Evolutionary conservation across 2,113 vertebrate genomes (phyloP), one percentile per base, ranked within the genome.

Genomic region (Rhea americana): DNA sequence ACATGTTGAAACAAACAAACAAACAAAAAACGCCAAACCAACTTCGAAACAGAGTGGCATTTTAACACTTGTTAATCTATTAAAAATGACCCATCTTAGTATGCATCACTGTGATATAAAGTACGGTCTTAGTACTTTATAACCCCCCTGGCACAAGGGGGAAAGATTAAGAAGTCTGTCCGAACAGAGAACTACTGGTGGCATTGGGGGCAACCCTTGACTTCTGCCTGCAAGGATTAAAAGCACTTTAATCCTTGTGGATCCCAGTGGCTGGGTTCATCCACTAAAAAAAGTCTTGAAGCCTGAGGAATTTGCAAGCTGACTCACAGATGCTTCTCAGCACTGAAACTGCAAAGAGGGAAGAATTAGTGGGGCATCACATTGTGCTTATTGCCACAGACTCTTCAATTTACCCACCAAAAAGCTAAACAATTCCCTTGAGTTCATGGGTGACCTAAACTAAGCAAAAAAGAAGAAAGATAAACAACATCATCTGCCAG

Each of bases 401-500:
- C 22, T 14, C 25, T 75, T 35, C 35, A 51, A 7, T 16, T 67
- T 28, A 22, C 8, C 35, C 66, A 78, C 43, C 37, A 35, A 68
- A 55, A 10, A 90, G 59, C 61, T 67, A 58, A 92, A 78, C 61
- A 85, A 71, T 20, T 84, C 59, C 28, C n/a, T 59, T 59, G 82
- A 72, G 58, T 45, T 74, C 79, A 43, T 3, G 35, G 56, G 80
- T 58, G 17, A 81, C 68, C 61, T 72, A 78, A 71, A 72, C 7
- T 1, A 41, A 20, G 22, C 32, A 35, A 26, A 32, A 30, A 21
- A 89, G 79, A 71, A 85, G 79, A 59, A 94, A 89, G 59, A 55
- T 80, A 13, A 93, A 91, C 61, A 82, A 12, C 59, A 85, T 89
- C 28, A 91, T 92, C 53, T 91, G 81, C 63, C 72, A 87, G 50